These are phyloP conservation scores for Craseonycteris thonglongyai DNA, from an alignment of 2,113 vertebrate genomes.

Conservation along the genomic window DNA sequence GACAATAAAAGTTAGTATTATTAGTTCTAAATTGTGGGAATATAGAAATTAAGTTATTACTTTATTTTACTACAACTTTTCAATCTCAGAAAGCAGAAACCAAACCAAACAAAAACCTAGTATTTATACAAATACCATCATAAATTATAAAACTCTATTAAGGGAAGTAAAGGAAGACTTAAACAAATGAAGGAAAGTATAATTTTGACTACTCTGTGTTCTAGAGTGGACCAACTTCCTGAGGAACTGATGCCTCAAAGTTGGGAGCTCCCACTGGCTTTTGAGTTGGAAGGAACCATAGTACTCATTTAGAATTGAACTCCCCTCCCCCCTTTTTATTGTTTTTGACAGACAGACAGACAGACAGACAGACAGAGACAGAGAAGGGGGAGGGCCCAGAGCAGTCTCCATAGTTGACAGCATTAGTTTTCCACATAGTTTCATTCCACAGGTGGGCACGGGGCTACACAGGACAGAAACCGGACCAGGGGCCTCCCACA, in stretches of 20 bases:
- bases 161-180: neutral
- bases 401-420: no score
- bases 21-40: neutral
- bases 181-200: neutral
- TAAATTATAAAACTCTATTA: neutral
- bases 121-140: neutral
- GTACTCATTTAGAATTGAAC: neutral
- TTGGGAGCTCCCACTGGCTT: no score
- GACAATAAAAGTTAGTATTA: neutral
- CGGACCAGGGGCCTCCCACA: no score
- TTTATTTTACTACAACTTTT: neutral
- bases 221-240: neutral
- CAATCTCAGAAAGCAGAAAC: neutral
- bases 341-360: no score
- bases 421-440: no score
- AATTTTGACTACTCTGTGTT: accelerated
- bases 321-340: no score
- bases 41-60: neutral
- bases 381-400: no score
- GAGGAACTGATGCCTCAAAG: accelerated
- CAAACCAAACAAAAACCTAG: neutral
- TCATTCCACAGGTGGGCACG: no score
- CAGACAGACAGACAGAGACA: no score
- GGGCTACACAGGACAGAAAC: no score
- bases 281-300: neutral